A percentile compares a stretch with the other conserved stretches of the same genome.
Conservation (phyloP, 2,888 invertebrate genomes). For the Tenthredo notha region DNA sequence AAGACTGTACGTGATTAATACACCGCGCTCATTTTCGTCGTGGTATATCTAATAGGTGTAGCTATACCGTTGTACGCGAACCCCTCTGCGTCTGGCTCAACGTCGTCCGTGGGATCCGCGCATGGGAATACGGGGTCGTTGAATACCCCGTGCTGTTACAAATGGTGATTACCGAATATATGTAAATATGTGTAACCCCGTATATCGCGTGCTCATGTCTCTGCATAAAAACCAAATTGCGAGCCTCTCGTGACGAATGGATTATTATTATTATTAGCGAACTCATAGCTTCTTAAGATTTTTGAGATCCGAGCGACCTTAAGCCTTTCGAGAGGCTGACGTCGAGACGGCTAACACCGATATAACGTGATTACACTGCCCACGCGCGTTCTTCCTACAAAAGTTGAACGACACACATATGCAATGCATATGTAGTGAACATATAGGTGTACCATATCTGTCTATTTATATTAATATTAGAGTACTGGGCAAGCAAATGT, state of each 20-base stretch:
- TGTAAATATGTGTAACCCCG: neutral
- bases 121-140: neutral
- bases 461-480: neutral
- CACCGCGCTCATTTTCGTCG: neutral
- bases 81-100: neutral
- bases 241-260: neutral
- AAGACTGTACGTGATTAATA: neutral
- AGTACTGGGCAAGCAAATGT: neutral
- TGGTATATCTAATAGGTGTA: neutral
- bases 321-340: neutral
- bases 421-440: neutral
- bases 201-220: neutral
- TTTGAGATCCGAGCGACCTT: neutral
- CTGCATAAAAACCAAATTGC: neutral
- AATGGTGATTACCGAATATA: neutral
- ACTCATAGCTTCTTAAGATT: neutral
- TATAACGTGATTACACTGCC: constrained; percentile 5
- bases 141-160: neutral
- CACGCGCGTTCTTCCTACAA: constrained; percentile 6
- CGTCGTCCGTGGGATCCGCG: neutral
- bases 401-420: neutral
- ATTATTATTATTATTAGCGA: constrained; percentile 24
- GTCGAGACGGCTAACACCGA: neutral
- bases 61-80: neutral
- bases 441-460: neutral